phyloP scores from a whole-genome alignment of 2,797 vertebrate genomes.

The Acropternis orthonyx region DNA sequence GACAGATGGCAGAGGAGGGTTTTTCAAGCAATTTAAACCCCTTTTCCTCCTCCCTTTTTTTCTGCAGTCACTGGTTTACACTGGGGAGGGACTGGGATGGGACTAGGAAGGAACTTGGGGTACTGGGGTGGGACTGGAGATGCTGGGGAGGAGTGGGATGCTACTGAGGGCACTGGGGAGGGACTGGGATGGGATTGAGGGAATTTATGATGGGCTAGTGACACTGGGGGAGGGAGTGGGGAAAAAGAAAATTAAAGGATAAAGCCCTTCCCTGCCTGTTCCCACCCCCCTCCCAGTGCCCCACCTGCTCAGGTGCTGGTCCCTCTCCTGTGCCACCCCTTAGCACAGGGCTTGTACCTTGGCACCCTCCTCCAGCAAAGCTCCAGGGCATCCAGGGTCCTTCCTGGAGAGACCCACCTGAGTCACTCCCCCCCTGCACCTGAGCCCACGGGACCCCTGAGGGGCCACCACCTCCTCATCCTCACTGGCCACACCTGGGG shows the following conservation, averaged over 20 bases:
- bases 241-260: background rate
- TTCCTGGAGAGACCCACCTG: no score
- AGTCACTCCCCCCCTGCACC: no score
- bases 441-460: no score
- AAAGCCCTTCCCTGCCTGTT: background rate
- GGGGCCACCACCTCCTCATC: no score
- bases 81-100: background rate
- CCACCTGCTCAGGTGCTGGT: background rate
- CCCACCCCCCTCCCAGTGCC: background rate
- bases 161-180: no score
- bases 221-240: no score
- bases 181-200: no score
- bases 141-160: no score
- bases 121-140: no score
- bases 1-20: background rate
- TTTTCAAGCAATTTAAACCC: background rate
- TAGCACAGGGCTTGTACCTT: background rate
- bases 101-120: background rate
- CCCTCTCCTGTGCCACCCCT: background rate
- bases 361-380: background rate
- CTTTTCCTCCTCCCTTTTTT: background rate
- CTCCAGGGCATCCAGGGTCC: background rate
- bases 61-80: no score
- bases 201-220: no score
- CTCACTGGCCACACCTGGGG: background rate